Evolutionary conservation across 2,797 vertebrate genomes (phyloP).

Genomic region (Phrynocephalus guinanensis): DNA sequence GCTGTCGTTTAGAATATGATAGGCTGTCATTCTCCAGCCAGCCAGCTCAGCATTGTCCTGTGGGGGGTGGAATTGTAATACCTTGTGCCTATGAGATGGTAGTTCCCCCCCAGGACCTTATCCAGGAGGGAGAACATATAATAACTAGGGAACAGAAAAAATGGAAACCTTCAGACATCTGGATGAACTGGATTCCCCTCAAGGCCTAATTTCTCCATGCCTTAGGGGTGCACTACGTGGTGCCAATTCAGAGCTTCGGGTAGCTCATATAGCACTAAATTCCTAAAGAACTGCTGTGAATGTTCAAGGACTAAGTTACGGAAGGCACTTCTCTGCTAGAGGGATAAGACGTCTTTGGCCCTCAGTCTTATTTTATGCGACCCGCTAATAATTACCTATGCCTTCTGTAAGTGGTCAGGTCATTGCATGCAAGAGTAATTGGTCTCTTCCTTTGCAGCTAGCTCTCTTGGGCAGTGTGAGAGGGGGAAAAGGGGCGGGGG

Average conservation of each 20-base stretch:
- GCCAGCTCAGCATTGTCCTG: neutral
- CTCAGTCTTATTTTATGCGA: neutral
- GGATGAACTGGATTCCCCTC: too few relatives aligned
- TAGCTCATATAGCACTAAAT: neutral
- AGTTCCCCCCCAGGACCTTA: neutral
- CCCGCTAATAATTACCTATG: neutral
- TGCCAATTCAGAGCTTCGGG: neutral
- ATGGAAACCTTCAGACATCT: neutral
- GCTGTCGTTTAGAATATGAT: slow-evolving; percentile 8
- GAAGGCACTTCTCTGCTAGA: neutral
- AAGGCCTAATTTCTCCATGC: neutral
- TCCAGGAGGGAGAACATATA: neutral
- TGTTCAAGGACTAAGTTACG: neutral
- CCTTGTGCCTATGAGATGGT: neutral
- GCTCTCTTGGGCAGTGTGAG: neutral
- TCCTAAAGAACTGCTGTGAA: neutral
- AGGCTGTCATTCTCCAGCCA: neutral
- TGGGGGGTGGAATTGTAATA: neutral
- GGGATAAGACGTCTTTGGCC: neutral
- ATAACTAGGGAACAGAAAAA: neutral
- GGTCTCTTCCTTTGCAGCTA: neutral
- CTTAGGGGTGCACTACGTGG: too few relatives aligned
- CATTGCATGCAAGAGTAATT: neutral
- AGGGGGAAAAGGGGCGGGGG: neutral
- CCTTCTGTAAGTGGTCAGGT: neutral